phyloP scores from a whole-genome alignment of 2,888 invertebrate genomes.

The Phymatocera aterrima region DNA sequence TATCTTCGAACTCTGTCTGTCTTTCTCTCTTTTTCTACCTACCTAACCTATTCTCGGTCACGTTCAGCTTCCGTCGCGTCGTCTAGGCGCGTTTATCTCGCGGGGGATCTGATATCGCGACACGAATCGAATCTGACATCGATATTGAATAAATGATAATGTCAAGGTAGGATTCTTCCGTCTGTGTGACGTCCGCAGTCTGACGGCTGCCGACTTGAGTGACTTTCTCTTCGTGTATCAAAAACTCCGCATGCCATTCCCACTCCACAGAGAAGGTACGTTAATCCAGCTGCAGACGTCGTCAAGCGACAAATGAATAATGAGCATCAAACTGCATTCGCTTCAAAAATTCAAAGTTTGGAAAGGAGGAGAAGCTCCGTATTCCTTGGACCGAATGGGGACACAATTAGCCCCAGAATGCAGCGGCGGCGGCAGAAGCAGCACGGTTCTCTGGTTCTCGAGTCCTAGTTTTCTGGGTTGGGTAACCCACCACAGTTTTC shows the following conservation, averaged over 20 bases:
- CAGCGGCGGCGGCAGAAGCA: too few species aligned
- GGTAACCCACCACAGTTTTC: constrained; percentile 37
- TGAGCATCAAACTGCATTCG: neutral
- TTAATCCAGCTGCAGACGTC: too few species aligned
- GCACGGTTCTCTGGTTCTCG: constrained; percentile 12
- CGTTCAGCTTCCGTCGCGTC: neutral
- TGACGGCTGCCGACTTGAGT: constrained; percentile 28
- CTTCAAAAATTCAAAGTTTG: neutral
- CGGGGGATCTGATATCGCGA: constrained; percentile 16
- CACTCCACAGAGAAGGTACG: too few species aligned
- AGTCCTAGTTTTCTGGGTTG: constrained; percentile 11
- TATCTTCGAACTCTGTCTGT: neutral
- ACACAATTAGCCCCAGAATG: constrained; percentile 23
- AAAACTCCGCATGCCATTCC: neutral
- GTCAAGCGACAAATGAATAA: too few species aligned
- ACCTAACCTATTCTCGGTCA: neutral
- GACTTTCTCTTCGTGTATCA: neutral
- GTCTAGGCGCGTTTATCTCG: neutral
- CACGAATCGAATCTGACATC: constrained; percentile 34
- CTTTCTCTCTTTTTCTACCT: neutral
- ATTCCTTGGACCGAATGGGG: neutral
- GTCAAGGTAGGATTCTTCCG: constrained; percentile 30
- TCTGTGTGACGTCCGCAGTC: constrained; percentile 15
- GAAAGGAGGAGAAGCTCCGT: neutral
- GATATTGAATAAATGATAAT: constrained; percentile 37